Evolutionary conservation across 2,113 vertebrate genomes (phyloP).

Genomic region (Nibea albiflora): DNA sequence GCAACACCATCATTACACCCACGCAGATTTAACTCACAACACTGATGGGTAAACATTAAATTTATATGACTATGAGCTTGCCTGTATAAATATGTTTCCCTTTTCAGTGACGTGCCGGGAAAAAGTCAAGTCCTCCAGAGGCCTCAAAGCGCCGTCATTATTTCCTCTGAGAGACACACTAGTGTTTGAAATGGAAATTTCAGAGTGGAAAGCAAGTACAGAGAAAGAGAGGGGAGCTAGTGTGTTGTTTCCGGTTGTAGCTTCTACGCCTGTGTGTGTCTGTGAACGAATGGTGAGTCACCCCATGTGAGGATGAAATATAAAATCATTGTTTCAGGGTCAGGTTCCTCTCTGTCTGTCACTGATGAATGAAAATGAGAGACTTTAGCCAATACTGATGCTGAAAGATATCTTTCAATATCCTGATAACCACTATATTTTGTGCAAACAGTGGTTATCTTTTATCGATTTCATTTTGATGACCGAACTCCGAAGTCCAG

Average conservation of each 20-base stretch:
- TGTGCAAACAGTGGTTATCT: background rate
- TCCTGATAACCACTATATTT: background rate
- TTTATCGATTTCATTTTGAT: background rate
- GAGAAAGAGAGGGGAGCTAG: background rate
- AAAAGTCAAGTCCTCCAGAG: conserved; percentile 15
- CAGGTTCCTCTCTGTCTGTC: conserved; percentile 2
- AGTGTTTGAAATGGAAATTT: conserved; percentile 46
- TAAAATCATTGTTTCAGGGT: conserved; percentile 28
- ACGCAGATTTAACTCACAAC: conserved; percentile 20
- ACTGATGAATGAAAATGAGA: conserved; percentile 12
- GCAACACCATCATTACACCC: conserved; percentile 50
- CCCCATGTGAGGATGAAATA: background rate
- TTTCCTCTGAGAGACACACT: conserved; percentile 9
- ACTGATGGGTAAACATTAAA: conserved; percentile 40
- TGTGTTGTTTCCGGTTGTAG: conserved; percentile 7
- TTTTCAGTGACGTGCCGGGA: conserved; percentile 13
- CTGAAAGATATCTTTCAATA: background rate
- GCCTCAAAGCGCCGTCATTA: conserved; percentile 39
- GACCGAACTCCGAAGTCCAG: background rate
- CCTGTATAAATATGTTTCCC: conserved; percentile 17
- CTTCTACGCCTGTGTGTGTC: background rate
- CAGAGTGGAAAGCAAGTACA: background rate
- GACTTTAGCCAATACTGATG: background rate
- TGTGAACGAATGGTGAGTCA: conserved; percentile 31
- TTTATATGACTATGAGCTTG: background rate